Percentiles rank a stretch among this genome's conserved stretches.
Conservation (phyloP, 2,113 vertebrate genomes). For the Parus major region DNA sequence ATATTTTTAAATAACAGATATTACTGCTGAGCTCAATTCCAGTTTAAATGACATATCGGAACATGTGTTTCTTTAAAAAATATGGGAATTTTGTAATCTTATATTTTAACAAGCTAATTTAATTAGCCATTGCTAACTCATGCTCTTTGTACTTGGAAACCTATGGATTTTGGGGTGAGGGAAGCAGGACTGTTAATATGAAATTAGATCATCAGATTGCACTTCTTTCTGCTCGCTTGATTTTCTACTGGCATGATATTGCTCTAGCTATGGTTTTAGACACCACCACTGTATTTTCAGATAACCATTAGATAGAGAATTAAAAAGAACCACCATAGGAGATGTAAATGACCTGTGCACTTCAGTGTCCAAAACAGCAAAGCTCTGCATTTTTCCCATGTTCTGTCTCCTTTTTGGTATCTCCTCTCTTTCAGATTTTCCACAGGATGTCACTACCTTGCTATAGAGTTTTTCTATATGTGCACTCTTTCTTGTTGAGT, state of each 20-base stretch:
- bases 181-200: not conserved
- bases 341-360: not conserved
- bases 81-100: not conserved
- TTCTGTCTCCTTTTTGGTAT: not conserved
- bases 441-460: not conserved
- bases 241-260: not conserved
- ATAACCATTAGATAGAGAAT: not conserved
- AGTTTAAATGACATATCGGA: not conserved
- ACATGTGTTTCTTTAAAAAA: not conserved
- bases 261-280: not conserved
- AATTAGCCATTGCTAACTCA: not conserved
- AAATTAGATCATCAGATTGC: not conserved
- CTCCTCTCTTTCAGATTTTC: not conserved
- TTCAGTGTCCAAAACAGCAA: not conserved
- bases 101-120: not conserved
- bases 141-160: not conserved
- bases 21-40: slow-evolving; percentile 1
- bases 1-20: slow-evolving; percentile 10
- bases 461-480: not conserved
- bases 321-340: not conserved
- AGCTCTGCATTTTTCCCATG: not conserved
- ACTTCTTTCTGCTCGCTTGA: slow-evolving; percentile 3
- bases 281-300: not conserved
- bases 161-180: not conserved
- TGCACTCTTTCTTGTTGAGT: not conserved